These are phyloP conservation scores for Aphrocallistes beatrix DNA, from an alignment of 37 sponge, comb jelly and placozoan genomes.

Conservation along the genomic window DNA sequence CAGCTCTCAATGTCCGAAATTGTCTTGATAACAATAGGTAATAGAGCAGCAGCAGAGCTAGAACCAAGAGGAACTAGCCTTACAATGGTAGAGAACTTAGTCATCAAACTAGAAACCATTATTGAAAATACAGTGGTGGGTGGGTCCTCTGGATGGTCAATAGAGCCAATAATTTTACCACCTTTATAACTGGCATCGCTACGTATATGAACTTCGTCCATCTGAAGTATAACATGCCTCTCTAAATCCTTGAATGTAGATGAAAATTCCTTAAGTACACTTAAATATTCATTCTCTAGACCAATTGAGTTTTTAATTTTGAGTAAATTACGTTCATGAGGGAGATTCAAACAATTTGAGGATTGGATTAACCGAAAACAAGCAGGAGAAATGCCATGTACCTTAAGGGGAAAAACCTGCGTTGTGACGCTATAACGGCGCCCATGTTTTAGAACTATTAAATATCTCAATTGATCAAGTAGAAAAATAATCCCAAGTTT, in stretches of 20 bases:
- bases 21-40: background rate
- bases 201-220: constrained; percentile 15
- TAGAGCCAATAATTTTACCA: background rate
- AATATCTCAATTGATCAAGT: background rate
- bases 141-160: background rate
- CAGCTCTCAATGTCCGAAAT: background rate
- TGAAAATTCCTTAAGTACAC: background rate
- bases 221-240: background rate
- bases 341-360: too few relatives aligned
- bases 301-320: background rate
- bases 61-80: constrained; percentile 10
- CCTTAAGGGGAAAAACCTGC: constrained; percentile 14
- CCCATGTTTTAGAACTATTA: background rate
- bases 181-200: constrained; percentile 10
- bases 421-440: background rate
- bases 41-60: background rate
- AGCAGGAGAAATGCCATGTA: constrained; percentile 6
- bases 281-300: background rate
- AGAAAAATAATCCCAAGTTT: background rate
- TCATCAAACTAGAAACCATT: background rate
- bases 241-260: constrained; percentile 6
- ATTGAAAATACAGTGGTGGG: background rate
- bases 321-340: constrained; percentile 18
- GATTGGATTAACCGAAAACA: constrained; percentile 11
- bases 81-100: constrained; percentile 13